Conservation (phyloP, 2,888 invertebrate species). For the Acanthosoma haemorrhoidale region DNA sequence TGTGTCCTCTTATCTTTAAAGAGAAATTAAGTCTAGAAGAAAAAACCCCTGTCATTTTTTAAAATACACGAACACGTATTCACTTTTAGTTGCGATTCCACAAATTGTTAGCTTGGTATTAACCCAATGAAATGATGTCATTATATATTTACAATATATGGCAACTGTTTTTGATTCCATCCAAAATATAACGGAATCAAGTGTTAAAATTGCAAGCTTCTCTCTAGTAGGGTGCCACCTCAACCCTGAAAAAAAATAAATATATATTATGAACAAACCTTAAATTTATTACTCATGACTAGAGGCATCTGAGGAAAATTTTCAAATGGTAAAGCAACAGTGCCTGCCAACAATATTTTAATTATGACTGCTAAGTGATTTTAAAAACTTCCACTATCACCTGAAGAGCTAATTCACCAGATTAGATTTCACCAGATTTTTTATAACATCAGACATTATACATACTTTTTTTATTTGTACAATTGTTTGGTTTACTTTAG, state of each 20-base stretch:
- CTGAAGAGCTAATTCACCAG: too few relatives aligned
- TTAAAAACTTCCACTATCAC: too few relatives aligned
- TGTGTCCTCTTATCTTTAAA: too few relatives aligned
- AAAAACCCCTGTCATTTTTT: too few relatives aligned
- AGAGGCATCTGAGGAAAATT: neutral
- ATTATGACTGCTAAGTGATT: too few relatives aligned
- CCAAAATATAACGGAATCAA: constrained; percentile 20
- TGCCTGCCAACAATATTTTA: too few relatives aligned
- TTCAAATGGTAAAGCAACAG: neutral
- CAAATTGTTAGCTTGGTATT: neutral
- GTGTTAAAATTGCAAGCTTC: neutral
- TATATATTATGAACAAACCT: neutral
- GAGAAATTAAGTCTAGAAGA: too few relatives aligned
- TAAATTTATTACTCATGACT: neutral
- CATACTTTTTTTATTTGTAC: too few relatives aligned
- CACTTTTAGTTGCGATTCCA: neutral
- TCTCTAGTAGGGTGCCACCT: constrained; percentile 12
- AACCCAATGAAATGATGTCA: constrained; percentile 17
- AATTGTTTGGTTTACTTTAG: too few relatives aligned
- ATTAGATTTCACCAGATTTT: too few relatives aligned
- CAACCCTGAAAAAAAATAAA: neutral
- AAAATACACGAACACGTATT: neutral
- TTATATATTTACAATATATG: neutral
- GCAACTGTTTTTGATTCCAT: neutral
- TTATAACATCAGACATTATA: too few relatives aligned